Conservation (phyloP, 2,797 vertebrate genomes). For the Acropternis orthonyx region DNA sequence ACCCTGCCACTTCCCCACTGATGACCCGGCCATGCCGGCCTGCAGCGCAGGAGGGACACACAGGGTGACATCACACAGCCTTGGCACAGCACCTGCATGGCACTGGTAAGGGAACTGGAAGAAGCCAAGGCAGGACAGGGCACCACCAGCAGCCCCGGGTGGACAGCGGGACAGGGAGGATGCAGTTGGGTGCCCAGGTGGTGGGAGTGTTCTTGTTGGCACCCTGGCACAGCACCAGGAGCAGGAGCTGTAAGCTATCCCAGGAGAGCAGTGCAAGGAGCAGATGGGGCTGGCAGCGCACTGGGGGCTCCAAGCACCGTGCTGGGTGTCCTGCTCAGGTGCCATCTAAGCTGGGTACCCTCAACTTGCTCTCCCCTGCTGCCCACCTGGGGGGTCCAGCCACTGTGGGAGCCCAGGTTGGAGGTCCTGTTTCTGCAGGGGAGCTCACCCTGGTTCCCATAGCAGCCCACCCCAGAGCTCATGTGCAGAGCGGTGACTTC, state of each 20-base stretch:
- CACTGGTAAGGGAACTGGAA: fast-evolving
- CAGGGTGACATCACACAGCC: neutral
- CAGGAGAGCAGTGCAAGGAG: slow-evolving; percentile 41
- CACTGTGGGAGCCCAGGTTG: fast-evolving
- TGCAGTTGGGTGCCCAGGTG: neutral
- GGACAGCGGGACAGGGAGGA: neutral
- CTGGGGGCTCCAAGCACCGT: neutral
- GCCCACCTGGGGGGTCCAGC: neutral
- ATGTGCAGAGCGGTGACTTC: slow-evolving; percentile 50
- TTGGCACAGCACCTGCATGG: fast-evolving
- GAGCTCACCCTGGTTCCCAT: slow-evolving; percentile 4
- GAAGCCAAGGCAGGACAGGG: neutral
- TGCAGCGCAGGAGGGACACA: fast-evolving
- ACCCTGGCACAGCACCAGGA: neutral
- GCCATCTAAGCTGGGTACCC: neutral
- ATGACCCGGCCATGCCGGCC: neutral
- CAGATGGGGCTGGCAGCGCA: slow-evolving; percentile 46
- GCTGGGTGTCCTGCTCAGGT: neutral
- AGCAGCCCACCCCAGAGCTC: slow-evolving; percentile 56
- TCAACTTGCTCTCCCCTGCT: neutral
- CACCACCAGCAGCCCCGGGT: fast-evolving
- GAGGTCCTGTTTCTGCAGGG: fast-evolving
- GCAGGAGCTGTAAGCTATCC: slow-evolving; percentile 67
- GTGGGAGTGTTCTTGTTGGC: neutral
- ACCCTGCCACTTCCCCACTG: slow-evolving; percentile 19